Base-by-base conservation (phyloP, 2,797 vertebrate genomes). In the Sebastes glaucus region DNA sequence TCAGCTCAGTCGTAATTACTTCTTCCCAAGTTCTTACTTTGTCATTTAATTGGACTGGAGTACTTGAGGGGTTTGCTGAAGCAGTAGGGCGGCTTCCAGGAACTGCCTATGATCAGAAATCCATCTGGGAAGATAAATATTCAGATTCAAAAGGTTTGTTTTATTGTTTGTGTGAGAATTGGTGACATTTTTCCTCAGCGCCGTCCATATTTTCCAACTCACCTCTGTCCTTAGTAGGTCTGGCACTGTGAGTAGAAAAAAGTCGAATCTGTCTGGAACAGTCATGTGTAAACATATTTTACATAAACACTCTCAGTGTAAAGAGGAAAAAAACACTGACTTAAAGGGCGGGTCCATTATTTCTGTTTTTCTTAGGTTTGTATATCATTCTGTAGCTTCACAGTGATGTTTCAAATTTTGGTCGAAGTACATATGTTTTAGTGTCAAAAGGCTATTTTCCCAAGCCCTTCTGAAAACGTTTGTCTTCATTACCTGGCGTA, bases 161-260 rank as follows among this genome's bases (percentile, higher is more conserved):
- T 28, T 55, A 20, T 27, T 80, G 60, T 72, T 75, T 63, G 11
- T 66, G 2, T 49, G 32, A 69, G 56, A 75, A 32, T 55, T 68
- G 16, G 6, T 59, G 35, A 46, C 1, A 16, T 55, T 68, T 71
- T 20, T 78, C 62, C 33, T 77, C 46, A 30, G 28, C 13, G 7
- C 14, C 53, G 33, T 49, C 32, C 46, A 70, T 69, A 68, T 74
- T 82, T 82, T 64, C 64, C 62, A 64, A 61, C 52, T 83, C 10
- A 2, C 11, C 27, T 71, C 74, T 22, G 6, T 59, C 52, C 71
- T 7, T 18, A 74, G 57, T 10, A 38, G 6, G 11, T 68, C 71
- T 75, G 35, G 27, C 33, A 70, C 27, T 13, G 9, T 18, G 16
- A 25, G 49, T 2, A 20, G 22, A 56, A 8, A 22, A 52, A 60